Conservation (phyloP, 92 coral and sea anemone species). For the Epizoanthus fatuus region DNA sequence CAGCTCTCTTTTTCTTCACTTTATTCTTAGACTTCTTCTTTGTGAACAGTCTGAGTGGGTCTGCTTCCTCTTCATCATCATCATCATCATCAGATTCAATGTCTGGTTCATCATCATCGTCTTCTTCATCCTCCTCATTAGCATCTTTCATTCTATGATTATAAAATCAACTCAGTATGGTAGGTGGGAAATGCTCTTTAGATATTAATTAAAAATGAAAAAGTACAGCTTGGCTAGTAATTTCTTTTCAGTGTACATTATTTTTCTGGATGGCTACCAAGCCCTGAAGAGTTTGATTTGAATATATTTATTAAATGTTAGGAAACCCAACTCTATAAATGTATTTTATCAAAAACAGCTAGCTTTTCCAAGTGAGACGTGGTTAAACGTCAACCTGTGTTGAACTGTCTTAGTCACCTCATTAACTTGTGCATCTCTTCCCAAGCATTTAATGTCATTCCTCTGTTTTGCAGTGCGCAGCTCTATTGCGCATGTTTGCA, state of each 20-base stretch:
- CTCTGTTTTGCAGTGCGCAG: no score
- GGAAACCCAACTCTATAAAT: no score
- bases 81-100: conserved; percentile 31
- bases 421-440: no score
- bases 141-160: conserved; percentile 17
- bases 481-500: no score
- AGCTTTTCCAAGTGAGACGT: no score
- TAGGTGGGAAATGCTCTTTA: background rate
- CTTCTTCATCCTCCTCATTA: conserved; percentile 22
- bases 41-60: conserved; percentile 42
- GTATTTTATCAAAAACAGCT: no score
- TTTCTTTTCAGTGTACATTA: background rate
- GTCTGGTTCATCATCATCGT: conserved; percentile 11
- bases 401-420: no score
- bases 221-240: background rate
- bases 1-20: conserved; percentile 46
- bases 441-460: no score
- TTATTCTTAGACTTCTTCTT: conserved; percentile 35
- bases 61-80: conserved; percentile 30
- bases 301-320: no score
- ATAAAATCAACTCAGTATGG: conserved; percentile 7
- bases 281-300: no score
- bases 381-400: no score
- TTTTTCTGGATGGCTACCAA: no score
- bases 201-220: conserved; percentile 21